Evolutionary conservation across 2,113 vertebrate genomes (phyloP).

Genomic region (Strix uralensis): DNA sequence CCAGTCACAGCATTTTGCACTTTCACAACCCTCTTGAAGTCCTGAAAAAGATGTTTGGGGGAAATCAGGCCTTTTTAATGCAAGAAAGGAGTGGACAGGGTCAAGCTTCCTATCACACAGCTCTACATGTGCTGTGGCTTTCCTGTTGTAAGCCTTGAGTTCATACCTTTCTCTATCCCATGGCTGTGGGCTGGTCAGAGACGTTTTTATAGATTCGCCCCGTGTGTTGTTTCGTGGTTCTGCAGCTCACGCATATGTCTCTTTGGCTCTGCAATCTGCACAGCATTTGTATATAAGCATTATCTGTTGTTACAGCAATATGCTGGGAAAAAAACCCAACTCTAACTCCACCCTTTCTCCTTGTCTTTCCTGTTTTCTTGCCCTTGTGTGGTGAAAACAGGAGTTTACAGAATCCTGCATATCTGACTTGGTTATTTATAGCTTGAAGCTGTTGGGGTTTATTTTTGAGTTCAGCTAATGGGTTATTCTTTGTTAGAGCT

Average conservation of each 20-base stretch:
- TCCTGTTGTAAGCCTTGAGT: not conserved
- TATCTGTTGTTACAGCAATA: not conserved
- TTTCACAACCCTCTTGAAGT: not conserved
- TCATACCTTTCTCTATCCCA: not conserved
- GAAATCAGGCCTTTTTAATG: not conserved
- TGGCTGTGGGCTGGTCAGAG: not conserved
- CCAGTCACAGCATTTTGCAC: not conserved
- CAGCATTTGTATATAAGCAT: not conserved
- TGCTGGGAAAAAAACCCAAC: not conserved
- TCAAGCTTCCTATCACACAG: not conserved
- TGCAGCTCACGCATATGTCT: not conserved
- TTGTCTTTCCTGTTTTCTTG: conserved; percentile 1
- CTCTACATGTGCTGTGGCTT: not conserved
- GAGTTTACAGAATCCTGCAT: not conserved
- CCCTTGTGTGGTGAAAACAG: not conserved
- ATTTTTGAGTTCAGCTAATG: conserved; percentile 23
- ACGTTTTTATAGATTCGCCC: not conserved
- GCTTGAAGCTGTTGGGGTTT: conserved; percentile 4
- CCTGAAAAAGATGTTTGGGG: not conserved
- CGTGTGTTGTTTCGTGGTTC: not conserved
- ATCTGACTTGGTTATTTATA: conserved; percentile 24
- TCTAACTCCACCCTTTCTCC: not conserved
- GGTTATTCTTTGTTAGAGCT: conserved; percentile 9
- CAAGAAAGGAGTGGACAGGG: not conserved
- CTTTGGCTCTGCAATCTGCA: not conserved